phyloP scores from a whole-genome alignment of 92 coral and sea anemone genomes.

The Pocillopora meandrina region DNA sequence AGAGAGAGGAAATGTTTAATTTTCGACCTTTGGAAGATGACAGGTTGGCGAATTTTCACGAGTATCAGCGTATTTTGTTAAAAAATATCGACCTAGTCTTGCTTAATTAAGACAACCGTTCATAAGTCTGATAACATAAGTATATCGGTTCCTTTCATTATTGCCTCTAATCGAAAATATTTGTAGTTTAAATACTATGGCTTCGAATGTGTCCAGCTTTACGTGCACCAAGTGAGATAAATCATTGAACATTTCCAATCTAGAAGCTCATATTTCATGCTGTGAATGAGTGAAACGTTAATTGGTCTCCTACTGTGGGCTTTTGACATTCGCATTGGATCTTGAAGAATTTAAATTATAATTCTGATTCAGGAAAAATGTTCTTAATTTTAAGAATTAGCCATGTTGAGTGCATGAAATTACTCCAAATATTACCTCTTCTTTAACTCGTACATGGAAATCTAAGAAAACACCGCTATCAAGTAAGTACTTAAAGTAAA shows the following conservation, averaged over 20 bases:
- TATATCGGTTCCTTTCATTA: neutral
- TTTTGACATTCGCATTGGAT: neutral
- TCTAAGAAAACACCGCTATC: too few species aligned
- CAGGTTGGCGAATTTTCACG: neutral
- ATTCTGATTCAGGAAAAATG: neutral
- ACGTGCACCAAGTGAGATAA: neutral
- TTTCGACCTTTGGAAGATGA: neutral
- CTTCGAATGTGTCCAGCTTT: neutral
- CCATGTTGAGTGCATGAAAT: neutral
- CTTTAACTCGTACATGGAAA: neutral
- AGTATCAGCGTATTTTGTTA: neutral
- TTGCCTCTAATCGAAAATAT: neutral
- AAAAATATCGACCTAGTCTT: neutral
- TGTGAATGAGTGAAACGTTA: conserved; percentile 13
- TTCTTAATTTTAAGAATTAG: neutral
- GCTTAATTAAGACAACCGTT: neutral
- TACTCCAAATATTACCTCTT: neutral
- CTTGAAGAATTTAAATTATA: neutral
- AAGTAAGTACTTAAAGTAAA: too few species aligned
- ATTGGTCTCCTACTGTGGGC: neutral
- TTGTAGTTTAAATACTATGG: neutral
- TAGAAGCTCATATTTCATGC: neutral
- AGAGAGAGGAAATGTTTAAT: too few species aligned
- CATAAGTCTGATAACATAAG: neutral
- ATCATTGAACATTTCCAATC: neutral